These are phyloP conservation scores for Cisticola juncidis DNA, from an alignment of 2,113 vertebrate species.

Conservation along the genomic window DNA sequence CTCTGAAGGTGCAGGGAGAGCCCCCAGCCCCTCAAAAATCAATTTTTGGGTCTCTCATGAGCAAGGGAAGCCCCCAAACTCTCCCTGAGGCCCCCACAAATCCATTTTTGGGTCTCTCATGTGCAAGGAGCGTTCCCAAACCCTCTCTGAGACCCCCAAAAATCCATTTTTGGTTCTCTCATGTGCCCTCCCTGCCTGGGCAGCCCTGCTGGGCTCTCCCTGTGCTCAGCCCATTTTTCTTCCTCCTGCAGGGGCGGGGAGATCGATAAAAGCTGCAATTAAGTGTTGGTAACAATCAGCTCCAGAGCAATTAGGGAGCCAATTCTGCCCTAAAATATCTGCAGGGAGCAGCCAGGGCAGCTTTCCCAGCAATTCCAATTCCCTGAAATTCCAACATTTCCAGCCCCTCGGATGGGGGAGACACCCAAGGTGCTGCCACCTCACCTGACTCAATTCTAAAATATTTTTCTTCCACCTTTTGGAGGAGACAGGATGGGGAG, in stretches of 20 bases:
- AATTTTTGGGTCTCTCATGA: no score
- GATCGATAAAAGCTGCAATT: background rate
- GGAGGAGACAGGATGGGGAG: background rate
- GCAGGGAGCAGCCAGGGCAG: background rate
- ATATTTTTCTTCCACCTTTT: background rate
- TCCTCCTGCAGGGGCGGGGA: background rate
- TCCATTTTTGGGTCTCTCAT: no score
- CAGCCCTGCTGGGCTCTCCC: background rate
- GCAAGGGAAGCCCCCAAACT: no score
- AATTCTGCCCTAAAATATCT: background rate
- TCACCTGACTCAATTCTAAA: accelerated
- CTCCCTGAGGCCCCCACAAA: no score
- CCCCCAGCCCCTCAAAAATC: no score
- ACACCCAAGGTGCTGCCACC: background rate
- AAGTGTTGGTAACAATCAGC: background rate
- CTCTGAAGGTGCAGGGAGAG: no score
- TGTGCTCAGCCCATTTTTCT: background rate
- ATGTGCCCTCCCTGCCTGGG: accelerated
- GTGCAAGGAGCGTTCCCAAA: no score
- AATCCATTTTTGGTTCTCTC: accelerated
- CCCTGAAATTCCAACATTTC: background rate
- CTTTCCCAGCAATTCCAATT: no score
- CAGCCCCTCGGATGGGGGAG: background rate
- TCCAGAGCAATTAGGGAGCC: constrained; percentile 14
- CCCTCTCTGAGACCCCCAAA: no score